These are phyloP conservation scores for Bubo blakistoni DNA, from an alignment of 2,113 vertebrate genomes.

Conservation along the genomic window DNA sequence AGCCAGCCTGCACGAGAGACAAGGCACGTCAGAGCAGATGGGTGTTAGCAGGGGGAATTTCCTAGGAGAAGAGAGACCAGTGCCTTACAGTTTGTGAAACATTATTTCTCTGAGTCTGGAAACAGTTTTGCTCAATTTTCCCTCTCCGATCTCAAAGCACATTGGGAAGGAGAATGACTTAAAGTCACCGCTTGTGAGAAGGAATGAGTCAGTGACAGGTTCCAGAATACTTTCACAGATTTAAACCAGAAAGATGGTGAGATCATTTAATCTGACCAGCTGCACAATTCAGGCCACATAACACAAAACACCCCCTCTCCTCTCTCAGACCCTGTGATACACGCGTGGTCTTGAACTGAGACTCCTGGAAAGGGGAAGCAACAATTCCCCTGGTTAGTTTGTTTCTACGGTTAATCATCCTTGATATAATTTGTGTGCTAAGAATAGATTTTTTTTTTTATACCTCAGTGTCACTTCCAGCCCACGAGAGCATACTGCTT, in stretches of 20 bases:
- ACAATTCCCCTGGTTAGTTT: constrained; percentile 9
- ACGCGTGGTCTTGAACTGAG: background rate
- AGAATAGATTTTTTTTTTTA: constrained; percentile 11
- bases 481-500: background rate
- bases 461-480: constrained; percentile 22
- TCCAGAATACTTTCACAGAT: rapidly evolving
- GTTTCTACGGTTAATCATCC: constrained; percentile 27
- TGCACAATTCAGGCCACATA: background rate
- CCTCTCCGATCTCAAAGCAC: background rate
- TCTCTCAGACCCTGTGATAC: background rate
- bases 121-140: background rate
- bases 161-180: background rate
- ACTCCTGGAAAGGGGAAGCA: background rate
- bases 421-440: constrained; percentile 40
- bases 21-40: background rate
- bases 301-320: rapidly evolving
- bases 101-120: background rate
- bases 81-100: background rate
- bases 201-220: background rate
- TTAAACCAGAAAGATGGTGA: background rate
- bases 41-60: background rate
- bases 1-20: background rate
- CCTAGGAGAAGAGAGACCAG: background rate
- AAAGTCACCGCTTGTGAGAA: background rate
- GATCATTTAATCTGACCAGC: background rate